phyloP scores from a whole-genome alignment of 2,888 invertebrate species.

The Plemyria rubiginata region DNA sequence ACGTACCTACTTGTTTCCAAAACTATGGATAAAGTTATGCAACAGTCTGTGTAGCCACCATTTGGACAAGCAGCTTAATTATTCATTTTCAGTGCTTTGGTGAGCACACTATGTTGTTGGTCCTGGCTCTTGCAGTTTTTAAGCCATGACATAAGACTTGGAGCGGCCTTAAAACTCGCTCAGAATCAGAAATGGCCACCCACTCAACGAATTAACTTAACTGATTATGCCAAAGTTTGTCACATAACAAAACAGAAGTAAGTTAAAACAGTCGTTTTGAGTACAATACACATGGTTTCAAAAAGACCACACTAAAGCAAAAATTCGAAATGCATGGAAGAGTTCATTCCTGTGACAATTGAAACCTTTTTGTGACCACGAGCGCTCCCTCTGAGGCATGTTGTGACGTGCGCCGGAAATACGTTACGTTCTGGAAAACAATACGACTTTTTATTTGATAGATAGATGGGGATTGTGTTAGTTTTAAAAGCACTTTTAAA shows the following conservation, averaged over 20 bases:
- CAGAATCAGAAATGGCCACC: too few species aligned
- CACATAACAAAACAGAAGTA: background rate
- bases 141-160: too few species aligned
- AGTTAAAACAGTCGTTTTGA: conserved; percentile 12
- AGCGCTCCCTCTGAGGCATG: conserved; percentile 30
- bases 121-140: too few species aligned
- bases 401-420: conserved; percentile 22
- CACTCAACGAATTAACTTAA: too few species aligned
- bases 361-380: conserved; percentile 34
- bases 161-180: too few species aligned
- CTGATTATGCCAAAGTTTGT: background rate
- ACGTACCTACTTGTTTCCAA: background rate
- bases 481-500: conserved; percentile 15
- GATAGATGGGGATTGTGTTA: conserved; percentile 13
- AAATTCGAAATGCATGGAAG: conserved; percentile 22
- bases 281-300: conserved; percentile 19
- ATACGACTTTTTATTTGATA: conserved; percentile 15
- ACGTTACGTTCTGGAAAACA: conserved; percentile 24
- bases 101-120: too few species aligned
- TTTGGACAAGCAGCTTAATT: too few species aligned
- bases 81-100: too few species aligned
- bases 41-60: too few species aligned
- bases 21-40: too few species aligned
- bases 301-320: conserved; percentile 23
- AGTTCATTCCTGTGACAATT: conserved; percentile 28